These are phyloP conservation scores for Chouioia cunea DNA, from an alignment of 2,888 invertebrate genomes.

Conservation along the genomic window DNA sequence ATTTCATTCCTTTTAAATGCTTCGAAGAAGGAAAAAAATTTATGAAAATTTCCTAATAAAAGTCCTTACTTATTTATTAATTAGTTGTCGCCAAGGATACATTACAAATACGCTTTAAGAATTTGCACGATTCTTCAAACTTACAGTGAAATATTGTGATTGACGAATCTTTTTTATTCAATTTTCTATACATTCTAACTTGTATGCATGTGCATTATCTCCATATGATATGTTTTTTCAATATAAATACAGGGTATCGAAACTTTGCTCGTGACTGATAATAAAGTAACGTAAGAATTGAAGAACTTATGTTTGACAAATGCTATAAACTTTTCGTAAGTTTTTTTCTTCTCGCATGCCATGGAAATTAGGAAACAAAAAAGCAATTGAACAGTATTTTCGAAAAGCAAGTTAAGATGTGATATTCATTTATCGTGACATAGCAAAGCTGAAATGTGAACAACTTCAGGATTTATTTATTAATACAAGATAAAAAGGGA, in stretches of 20 bases:
- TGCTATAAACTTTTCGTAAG: conserved; percentile 21
- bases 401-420: conserved; percentile 33
- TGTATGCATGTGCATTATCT: no score
- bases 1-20: conserved; percentile 5
- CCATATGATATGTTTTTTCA: neutral
- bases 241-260: conserved; percentile 18
- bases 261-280: conserved; percentile 7
- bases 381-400: conserved; percentile 46
- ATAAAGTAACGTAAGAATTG: neutral
- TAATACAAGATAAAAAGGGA: conserved; percentile 6
- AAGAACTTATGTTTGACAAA: neutral
- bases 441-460: conserved; percentile 27
- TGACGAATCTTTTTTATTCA: no score
- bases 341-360: conserved; percentile 16
- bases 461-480: conserved; percentile 32
- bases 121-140: no score
- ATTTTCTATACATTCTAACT: no score
- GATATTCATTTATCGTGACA: conserved; percentile 39
- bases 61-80: neutral
- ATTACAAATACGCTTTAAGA: no score
- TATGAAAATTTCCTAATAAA: conserved; percentile 17
- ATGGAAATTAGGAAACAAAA: neutral
- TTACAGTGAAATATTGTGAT: no score
- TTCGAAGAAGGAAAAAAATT: conserved; percentile 3
- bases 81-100: no score